Percentiles rank a stretch among this genome's conserved stretches.
Evolutionary conservation across 2,888 invertebrate genomes (phyloP).

Genomic region (Noctua janthina): DNA sequence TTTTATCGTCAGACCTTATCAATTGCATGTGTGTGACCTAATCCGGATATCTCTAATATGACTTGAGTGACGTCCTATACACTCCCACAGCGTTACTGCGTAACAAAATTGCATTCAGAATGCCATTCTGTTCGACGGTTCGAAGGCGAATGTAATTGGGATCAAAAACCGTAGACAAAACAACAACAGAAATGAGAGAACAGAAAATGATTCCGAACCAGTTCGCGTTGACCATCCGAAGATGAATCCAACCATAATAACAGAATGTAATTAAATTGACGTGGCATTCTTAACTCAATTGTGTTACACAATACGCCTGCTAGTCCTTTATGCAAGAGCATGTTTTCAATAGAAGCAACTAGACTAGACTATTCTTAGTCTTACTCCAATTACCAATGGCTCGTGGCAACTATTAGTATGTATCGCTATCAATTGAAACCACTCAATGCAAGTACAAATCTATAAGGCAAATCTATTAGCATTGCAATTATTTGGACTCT

Average conservation of each 20-base stretch:
- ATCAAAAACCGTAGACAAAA: background rate
- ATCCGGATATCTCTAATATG: slow-evolving; percentile 31
- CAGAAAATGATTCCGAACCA: background rate
- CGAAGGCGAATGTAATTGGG: background rate
- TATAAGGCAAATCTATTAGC: slow-evolving; percentile 54
- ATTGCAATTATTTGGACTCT: slow-evolving; percentile 42
- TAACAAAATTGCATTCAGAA: background rate
- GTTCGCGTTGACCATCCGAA: background rate
- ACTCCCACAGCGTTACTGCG: background rate
- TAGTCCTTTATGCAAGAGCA: slow-evolving; percentile 28
- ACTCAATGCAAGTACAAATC: slow-evolving; percentile 63
- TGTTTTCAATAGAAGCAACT: slow-evolving; percentile 26
- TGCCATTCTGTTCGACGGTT: background rate
- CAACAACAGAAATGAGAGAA: background rate
- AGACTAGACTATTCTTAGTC: slow-evolving; percentile 21
- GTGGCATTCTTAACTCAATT: background rate
- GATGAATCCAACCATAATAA: background rate
- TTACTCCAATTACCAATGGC: background rate
- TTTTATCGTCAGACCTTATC: slow-evolving; percentile 30
- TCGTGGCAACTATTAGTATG: slow-evolving; percentile 26
- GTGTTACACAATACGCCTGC: background rate
- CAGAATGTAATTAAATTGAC: background rate
- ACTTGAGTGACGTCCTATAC: slow-evolving; percentile 17
- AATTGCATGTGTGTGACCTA: slow-evolving; percentile 26
- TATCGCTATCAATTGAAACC: slow-evolving; percentile 58